Base-by-base conservation (phyloP, 2,888 invertebrate genomes). In the Caenorhabditis imperialis region DNA sequence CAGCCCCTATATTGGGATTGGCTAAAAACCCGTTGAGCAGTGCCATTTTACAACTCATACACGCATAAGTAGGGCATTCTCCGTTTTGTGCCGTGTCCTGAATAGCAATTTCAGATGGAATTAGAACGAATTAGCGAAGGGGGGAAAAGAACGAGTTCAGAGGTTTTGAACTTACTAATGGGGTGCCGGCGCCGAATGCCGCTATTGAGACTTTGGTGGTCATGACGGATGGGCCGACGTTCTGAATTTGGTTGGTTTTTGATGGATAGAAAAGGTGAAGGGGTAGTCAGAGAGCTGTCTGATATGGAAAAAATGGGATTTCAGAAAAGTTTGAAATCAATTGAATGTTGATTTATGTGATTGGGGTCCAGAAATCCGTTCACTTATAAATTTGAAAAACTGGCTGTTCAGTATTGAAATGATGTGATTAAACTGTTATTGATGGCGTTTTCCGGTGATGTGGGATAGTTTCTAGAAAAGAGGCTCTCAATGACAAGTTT, bases 31-130 rank as follows among this genome's bases (percentile, higher is more conserved):
- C 79, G 40, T 79, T 70, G 22, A 80, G 44, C 30, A 80, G 63
- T 25, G 70, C 42, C 63, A 81, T 65, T 63, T 81, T 81, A 57
- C 81, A 81, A 50, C 74, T 60, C 71, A 75, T 69, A 63, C 81
- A 81, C 25, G 55, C 53, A 54, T 63, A 55, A 35, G 61, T 63
- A 35, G 73, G 47, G 27, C 73, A 73, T 42, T 72, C 72, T 35
- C 57, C 67, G 42, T 58, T 67, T 18, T 51, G 18, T 7, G 69
- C 40, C 38, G 45, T 16, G 25, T 51, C 61, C 69, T 67, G 62
- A 62, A 58, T 47, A 65, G 38, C 16, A 57, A 50, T 48, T 51
- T 22, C 10, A 18, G 18, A n/a, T n/a, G 18, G 60, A 50, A 22
- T 23, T 6, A 38, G 12, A n/a, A 27, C 6, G 18, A 30, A n/a